Conservation (phyloP, 2,113 vertebrate species). For the Helogale parvula region DNA sequence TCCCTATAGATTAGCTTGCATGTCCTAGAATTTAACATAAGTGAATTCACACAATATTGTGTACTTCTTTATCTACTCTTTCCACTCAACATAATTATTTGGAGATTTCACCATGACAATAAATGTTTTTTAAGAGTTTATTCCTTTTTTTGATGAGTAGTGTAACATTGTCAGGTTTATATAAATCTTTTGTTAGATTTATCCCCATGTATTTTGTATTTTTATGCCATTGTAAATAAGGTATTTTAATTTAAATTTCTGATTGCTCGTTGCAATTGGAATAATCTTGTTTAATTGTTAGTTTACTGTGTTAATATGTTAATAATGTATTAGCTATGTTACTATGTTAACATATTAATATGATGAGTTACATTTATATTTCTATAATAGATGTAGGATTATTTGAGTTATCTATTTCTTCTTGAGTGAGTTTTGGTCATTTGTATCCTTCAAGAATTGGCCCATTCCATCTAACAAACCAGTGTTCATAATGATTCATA, state of each 20-base stretch:
- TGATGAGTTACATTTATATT: background rate
- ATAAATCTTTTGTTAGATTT: background rate
- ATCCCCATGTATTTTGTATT: background rate
- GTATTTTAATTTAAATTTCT: slow-evolving; percentile 9
- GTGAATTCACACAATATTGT: background rate
- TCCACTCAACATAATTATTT: background rate
- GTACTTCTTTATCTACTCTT: background rate
- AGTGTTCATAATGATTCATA: background rate
- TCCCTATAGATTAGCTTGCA: background rate
- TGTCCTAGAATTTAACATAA: background rate
- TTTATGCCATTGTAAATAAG: background rate
- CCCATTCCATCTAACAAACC: background rate
- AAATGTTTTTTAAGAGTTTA: background rate
- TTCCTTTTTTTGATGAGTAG: background rate
- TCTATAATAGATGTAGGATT: background rate
- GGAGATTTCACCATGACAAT: background rate
- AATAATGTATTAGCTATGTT: no score
- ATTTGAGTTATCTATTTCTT: background rate
- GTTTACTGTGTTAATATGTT: no score
- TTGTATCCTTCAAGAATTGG: background rate
- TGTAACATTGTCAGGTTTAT: background rate
- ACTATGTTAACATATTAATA: background rate
- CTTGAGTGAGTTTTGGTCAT: background rate
- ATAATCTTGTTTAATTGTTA: background rate
- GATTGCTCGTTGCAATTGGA: background rate